Conservation (phyloP, 2,797 vertebrate genomes). For the Tenualosa ilisha region DNA sequence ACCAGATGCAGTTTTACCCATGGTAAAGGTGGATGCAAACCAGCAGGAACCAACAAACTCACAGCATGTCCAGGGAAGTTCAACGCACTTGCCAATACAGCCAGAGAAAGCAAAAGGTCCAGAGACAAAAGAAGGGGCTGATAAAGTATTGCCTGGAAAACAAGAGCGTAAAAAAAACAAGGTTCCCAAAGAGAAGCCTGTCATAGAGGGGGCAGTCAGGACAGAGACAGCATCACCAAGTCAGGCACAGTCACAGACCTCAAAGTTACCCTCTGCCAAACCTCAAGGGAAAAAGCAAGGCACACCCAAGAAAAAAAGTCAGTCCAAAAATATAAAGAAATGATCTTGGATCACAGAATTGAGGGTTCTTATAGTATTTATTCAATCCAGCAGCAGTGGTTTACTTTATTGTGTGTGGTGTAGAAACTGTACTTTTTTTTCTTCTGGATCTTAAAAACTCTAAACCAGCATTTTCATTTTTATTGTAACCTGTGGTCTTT, state of each 20-base stretch:
- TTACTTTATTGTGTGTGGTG: neutral
- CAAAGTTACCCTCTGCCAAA: constrained; percentile 32
- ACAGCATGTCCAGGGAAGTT: constrained; percentile 28
- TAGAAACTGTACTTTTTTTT: neutral
- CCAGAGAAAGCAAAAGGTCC: neutral
- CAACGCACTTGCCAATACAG: neutral
- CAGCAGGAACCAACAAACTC: constrained; percentile 23
- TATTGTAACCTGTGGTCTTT: neutral
- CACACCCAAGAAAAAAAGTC: constrained; percentile 59
- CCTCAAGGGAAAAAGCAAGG: constrained; percentile 41
- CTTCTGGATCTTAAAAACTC: neutral
- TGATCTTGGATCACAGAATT: neutral
- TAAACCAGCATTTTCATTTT: neutral
- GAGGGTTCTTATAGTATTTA: neutral
- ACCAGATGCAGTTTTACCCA: neutral
- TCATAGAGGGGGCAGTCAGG: neutral
- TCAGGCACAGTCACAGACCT: constrained; percentile 16
- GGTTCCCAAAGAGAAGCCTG: constrained; percentile 2
- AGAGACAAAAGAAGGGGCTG: neutral
- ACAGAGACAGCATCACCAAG: constrained; percentile 33
- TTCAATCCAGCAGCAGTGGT: neutral
- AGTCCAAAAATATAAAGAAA: constrained; percentile 68
- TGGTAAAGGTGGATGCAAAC: neutral
- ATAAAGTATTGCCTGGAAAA: neutral
- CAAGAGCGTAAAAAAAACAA: neutral